Base-by-base conservation (phyloP, 2,888 invertebrate species). In the Euplexia lucipara region DNA sequence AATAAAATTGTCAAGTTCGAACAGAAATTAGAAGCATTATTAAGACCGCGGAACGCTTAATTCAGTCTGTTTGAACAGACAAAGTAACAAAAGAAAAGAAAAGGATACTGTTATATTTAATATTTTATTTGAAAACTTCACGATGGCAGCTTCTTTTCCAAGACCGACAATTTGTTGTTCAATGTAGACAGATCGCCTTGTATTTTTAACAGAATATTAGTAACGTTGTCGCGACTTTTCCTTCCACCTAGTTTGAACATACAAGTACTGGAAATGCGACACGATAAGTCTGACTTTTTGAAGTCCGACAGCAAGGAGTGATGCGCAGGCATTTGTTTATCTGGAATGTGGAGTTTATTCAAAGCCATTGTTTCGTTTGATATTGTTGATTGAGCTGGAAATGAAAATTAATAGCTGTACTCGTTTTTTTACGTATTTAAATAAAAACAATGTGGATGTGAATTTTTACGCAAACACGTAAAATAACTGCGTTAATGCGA, bases 161-260 rank as follows among this genome's bases (percentile, higher is more conserved):
- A 84, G 71, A 86, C 84, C 0, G 90, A 86, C 34, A 95, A 70
- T 85, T 95, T 95, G 42, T 81, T 89, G 69, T 86, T 92, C 26
- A 95, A 75, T 2, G 84, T 87, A 3, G 85, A 84, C 16, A 95
- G 77, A 71, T 95, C 95, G 58, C 81, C 90, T 84, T 95, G 95
- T 72, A 95, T 93, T 82, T 93, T 93, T 18, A 94, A 60, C 16
- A 95, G 79, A 41, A 94, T 88, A 35, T 89, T 89, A 1, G 90
- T 83, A 65, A 94, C 90, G 76, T 92, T 94, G 20, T 94, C 94
- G 12, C 85, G 84, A 58, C 91, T 92, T 60, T 91, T 94, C 56
- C 84, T 86, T 1, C 90, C 85, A 48, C 87, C 86, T 3, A 91
- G 57, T 76, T 86, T 92, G 68, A 90, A 92, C 34, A 95, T 73